Evolutionary conservation across 2,888 invertebrate species (phyloP).

Genomic region (Cataglyphis albicans): DNA sequence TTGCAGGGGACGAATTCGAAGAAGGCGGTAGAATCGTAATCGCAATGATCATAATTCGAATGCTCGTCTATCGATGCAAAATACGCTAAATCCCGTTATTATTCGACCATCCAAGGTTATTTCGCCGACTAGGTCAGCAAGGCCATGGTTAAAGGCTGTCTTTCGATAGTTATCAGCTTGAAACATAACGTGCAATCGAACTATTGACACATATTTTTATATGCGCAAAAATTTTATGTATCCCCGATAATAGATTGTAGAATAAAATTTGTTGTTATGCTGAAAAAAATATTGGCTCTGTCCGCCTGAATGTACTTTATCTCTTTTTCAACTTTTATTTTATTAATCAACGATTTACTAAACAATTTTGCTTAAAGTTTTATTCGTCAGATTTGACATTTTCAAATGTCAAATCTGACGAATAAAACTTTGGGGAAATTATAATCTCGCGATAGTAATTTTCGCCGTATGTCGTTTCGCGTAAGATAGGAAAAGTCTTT

Average conservation of each 20-base stretch:
- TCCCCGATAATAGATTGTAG: not conserved
- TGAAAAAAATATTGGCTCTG: not conserved
- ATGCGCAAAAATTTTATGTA: not conserved
- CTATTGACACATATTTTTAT: not conserved
- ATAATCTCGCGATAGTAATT: slow-evolving; percentile 46
- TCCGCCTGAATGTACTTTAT: not conserved
- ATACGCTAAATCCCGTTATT: slow-evolving; percentile 57
- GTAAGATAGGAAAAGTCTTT: slow-evolving; percentile 18
- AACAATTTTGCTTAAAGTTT: not conserved
- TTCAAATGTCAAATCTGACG: not conserved
- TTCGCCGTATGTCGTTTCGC: slow-evolving; percentile 25
- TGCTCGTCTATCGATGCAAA: slow-evolving; percentile 8
- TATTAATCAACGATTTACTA: not conserved
- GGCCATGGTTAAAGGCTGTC: slow-evolving; percentile 54
- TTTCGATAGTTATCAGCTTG: slow-evolving; percentile 46
- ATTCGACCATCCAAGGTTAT: slow-evolving; percentile 48
- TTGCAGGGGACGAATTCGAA: not conserved
- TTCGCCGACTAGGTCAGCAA: slow-evolving; percentile 56
- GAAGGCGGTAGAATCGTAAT: not conserved
- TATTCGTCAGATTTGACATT: not conserved
- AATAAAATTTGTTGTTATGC: not conserved
- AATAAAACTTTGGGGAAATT: not conserved
- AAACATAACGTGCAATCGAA: slow-evolving; percentile 13
- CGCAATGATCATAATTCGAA: not conserved
- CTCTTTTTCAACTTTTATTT: not conserved